Percentiles rank a stretch among this genome's conserved stretches.
Conservation (phyloP, 92 coral and sea anemone species). For the Pocillopora meandrina region DNA sequence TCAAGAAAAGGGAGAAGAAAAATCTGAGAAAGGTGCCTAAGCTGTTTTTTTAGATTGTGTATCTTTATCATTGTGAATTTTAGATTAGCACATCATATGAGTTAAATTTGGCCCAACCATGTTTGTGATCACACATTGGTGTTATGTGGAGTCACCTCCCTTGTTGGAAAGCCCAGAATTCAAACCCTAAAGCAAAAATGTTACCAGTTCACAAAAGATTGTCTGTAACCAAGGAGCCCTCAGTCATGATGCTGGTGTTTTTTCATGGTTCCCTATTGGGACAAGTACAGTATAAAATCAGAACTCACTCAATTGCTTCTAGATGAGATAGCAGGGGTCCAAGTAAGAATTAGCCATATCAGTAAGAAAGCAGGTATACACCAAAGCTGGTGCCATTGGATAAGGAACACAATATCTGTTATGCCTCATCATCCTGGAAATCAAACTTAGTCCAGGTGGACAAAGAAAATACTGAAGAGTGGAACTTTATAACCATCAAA, state of each 20-base stretch:
- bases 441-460: background rate
- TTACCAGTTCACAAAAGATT: no score
- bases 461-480: background rate
- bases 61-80: background rate
- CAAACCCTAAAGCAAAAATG: no score
- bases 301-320: background rate
- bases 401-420: background rate
- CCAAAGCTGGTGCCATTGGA: no score
- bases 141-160: no score
- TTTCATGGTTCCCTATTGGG: background rate
- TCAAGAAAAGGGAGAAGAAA: conserved; percentile 53
- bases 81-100: background rate
- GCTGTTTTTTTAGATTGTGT: conserved; percentile 12
- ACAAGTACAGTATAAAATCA: background rate
- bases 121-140: no score
- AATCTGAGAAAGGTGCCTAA: conserved; percentile 57
- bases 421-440: background rate
- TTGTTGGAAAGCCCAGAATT: no score
- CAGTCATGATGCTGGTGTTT: background rate
- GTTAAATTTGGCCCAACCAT: background rate
- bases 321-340: background rate
- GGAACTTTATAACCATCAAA: background rate
- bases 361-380: background rate
- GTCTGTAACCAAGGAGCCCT: background rate
- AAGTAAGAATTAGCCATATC: background rate